phyloP scores from a whole-genome alignment of 2,113 vertebrate species.

The Pollachius pollachius region DNA sequence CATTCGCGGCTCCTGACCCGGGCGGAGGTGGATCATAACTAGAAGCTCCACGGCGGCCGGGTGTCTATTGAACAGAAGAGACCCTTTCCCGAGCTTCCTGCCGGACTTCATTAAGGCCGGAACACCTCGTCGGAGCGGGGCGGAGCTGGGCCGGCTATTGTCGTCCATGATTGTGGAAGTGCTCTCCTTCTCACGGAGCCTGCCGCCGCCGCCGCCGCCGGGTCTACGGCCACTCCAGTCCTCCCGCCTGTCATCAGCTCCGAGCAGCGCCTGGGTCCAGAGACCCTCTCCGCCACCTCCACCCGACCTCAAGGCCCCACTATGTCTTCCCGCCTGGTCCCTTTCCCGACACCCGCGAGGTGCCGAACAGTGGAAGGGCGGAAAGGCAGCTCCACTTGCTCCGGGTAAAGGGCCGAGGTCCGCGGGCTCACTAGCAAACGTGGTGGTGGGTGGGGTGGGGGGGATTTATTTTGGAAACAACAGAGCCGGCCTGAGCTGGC shows the following conservation, averaged over 20 bases:
- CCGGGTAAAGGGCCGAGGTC: no score
- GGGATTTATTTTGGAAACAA: conserved; percentile 37
- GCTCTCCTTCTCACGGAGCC: conserved; percentile 44
- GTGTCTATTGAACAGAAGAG: conserved; percentile 43
- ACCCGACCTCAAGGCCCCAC: conserved; percentile 4
- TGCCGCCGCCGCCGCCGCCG: conserved; percentile 28
- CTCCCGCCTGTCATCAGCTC: conserved; percentile 45
- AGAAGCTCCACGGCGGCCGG: conserved; percentile 34
- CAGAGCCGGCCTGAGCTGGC: conserved; percentile 28
- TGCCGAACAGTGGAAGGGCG: not conserved
- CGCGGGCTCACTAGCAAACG: no score
- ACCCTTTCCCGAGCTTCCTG: conserved; percentile 41
- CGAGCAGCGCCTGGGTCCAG: conserved; percentile 45
- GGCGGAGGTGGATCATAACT: conserved; percentile 44
- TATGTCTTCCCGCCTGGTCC: conserved; percentile 38
- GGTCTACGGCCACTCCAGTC: conserved; percentile 51
- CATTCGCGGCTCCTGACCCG: conserved; percentile 31
- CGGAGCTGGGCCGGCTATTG: conserved; percentile 43
- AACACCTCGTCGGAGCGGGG: conserved; percentile 44
- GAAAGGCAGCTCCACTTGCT: no score
- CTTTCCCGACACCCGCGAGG: no score
- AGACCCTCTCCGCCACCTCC: conserved; percentile 28
- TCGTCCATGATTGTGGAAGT: conserved; percentile 58
- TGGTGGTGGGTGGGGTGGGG: no score
- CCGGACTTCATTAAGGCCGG: conserved; percentile 60